Base-by-base conservation (phyloP, 2,888 invertebrate species). In the Stenodema calcarata region DNA sequence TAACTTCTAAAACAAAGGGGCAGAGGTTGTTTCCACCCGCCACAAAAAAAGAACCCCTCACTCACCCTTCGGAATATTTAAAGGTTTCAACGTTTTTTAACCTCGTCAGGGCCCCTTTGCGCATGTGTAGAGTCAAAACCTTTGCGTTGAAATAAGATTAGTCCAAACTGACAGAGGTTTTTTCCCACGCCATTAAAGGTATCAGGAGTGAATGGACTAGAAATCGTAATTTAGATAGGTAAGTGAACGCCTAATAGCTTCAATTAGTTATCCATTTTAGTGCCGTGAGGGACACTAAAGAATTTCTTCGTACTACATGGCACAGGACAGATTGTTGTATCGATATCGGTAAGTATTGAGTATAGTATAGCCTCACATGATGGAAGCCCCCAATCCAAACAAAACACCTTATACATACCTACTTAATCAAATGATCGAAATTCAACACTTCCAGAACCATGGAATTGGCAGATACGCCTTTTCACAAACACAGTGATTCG, bases 1-100 rank as follows among this genome's bases (percentile, higher is more conserved):
- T 82, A n/a, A 70, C 82, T 82, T 27, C 35, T 42, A 35, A 82
- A 82, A 82, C 82, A 82, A 82, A 82, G 82, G 82, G 42, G 69
- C 82, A 23, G 41, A 70, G 82, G 82, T 82, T 82, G 69, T 82
- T 82, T 82, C 82, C 82, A 82, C 16, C 82, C 69, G 82, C 16
- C 69, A 82, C 82, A 54, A 82, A 82, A 82, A 82, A 82, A 41
- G 35, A 41, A 35, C 12, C 82, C 82, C 50, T 28, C 79, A 14
- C 35, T 41, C 14, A 41, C 27, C 30, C 30, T 62, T 62, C 2
- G 44, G 62, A 69, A 82, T 82, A 62, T 82, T 82, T 70, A 70
- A 62, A 82, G 30, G 62, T 82, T 82, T 78, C 73, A 9, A 69
- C 44, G 82, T 62, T 82, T 82, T 82, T 82, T 82, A 69, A 41